A percentile compares a stretch with the other conserved stretches of the same genome.
Conservation (phyloP, 2,888 invertebrate genomes). For the Hirtodrosophila trivittata region DNA sequence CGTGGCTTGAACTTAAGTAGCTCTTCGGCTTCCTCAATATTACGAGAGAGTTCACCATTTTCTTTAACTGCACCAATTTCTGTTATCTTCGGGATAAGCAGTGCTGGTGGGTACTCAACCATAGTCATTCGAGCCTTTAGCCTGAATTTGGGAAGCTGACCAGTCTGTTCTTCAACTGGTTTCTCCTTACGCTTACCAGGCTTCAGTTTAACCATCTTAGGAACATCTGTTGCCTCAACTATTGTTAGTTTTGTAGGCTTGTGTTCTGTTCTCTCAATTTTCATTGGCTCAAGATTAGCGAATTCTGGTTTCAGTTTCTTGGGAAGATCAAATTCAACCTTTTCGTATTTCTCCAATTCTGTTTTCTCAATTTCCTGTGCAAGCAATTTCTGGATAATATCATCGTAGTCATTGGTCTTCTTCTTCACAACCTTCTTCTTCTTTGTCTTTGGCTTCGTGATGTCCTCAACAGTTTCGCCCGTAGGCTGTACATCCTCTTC, state of each 20-base stretch:
- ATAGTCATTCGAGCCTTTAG: slow-evolving; percentile 88
- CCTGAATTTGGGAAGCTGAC: slow-evolving; percentile 87
- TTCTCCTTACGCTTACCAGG: slow-evolving; percentile 83
- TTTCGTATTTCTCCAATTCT: slow-evolving; percentile 84
- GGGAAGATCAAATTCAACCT: slow-evolving; percentile 82
- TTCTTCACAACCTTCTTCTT: slow-evolving; percentile 80
- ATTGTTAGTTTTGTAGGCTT: slow-evolving; percentile 87
- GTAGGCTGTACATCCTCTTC: slow-evolving; percentile 70
- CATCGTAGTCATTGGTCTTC: slow-evolving; percentile 82
- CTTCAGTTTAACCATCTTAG: slow-evolving; percentile 88
- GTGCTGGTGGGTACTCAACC: slow-evolving; percentile 87
- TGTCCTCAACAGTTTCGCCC: slow-evolving; percentile 47
- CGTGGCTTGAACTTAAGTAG: slow-evolving; percentile 87
- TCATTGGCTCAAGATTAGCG: slow-evolving; percentile 84
- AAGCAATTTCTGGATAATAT: slow-evolving; percentile 80
- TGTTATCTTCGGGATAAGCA: slow-evolving; percentile 85
- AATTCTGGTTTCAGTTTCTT: slow-evolving; percentile 78
- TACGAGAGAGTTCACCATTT: slow-evolving; percentile 89
- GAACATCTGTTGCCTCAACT: slow-evolving; percentile 85
- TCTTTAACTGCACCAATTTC: slow-evolving; percentile 86
- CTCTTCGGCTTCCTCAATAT: slow-evolving; percentile 89
- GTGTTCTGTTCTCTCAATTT: slow-evolving; percentile 87
- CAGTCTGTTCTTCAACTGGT: slow-evolving; percentile 85
- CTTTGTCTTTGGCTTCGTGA: slow-evolving; percentile 68
- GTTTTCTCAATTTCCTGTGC: slow-evolving; percentile 83